phyloP scores from a whole-genome alignment of 2,113 vertebrate species.

The Macaca fascicularis region DNA sequence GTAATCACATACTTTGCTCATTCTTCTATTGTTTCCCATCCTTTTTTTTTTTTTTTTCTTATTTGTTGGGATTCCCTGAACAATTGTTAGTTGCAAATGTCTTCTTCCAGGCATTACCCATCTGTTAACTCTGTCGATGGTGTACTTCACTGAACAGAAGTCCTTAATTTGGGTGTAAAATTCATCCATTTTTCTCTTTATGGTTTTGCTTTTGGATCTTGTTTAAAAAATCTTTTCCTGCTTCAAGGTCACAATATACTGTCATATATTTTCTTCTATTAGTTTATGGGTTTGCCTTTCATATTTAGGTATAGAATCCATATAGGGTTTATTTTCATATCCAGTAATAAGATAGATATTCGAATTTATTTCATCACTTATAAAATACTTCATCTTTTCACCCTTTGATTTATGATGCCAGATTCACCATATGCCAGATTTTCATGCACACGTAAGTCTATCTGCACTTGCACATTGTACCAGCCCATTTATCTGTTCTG shows the following conservation, averaged over 20 bases:
- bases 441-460: not conserved
- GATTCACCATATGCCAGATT: not conserved
- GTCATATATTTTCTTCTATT: conserved; percentile 28
- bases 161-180: conserved; percentile 32
- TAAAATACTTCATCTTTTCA: not conserved
- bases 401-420: not conserved
- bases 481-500: not conserved
- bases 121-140: not conserved
- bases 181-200: not conserved
- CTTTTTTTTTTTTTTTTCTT: conserved; percentile 4
- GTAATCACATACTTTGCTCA: not conserved
- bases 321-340: not conserved
- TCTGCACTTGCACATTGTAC: not conserved
- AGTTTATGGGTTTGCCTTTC: conserved; percentile 16
- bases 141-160: not conserved
- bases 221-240: not conserved
- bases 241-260: not conserved
- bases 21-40: not conserved
- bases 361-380: not conserved
- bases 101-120: not conserved
- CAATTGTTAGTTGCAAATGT: not conserved
- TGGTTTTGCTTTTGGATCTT: conserved; percentile 19
- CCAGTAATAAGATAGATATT: not conserved
- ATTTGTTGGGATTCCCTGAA: not conserved
- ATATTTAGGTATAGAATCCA: not conserved